A percentile compares a stretch with the other conserved stretches of the same genome.
Evolutionary conservation across 2,797 vertebrate genomes (phyloP).

Genomic region (Synanceia verrucosa): DNA sequence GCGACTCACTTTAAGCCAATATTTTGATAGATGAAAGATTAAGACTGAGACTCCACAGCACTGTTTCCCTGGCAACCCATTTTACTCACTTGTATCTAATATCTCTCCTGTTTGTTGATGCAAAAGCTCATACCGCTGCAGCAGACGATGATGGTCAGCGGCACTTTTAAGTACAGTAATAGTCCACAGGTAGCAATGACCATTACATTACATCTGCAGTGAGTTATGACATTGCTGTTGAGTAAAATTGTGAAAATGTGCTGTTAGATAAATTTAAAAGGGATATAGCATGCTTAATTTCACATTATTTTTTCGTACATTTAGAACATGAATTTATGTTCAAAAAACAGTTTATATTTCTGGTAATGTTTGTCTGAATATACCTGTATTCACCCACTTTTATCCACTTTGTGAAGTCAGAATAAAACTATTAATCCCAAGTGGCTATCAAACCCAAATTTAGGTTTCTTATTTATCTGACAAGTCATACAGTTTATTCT

Average conservation of each 20-base stretch:
- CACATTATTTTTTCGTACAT: too few species aligned
- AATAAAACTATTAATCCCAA: background rate
- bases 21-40: slow-evolving; percentile 78
- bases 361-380: background rate
- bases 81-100: slow-evolving; percentile 72
- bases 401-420: too few species aligned
- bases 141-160: slow-evolving; percentile 37
- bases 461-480: background rate
- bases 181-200: slow-evolving; percentile 2
- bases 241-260: background rate
- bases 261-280: background rate
- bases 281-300: background rate
- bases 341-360: background rate
- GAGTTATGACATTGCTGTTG: background rate
- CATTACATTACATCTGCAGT: slow-evolving; percentile 15
- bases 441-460: accelerated
- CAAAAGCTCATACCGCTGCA: slow-evolving; percentile 48
- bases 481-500: background rate
- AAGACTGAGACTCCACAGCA: slow-evolving; percentile 63
- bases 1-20: slow-evolving; percentile 58
- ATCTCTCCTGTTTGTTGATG: slow-evolving; percentile 63
- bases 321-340: background rate
- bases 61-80: slow-evolving; percentile 82
- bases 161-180: slow-evolving; percentile 34
- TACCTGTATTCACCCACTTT: background rate